Evolutionary conservation across 1,140 invertebrate species (phyloP).

Genomic region (Argopecten irradians): DNA sequence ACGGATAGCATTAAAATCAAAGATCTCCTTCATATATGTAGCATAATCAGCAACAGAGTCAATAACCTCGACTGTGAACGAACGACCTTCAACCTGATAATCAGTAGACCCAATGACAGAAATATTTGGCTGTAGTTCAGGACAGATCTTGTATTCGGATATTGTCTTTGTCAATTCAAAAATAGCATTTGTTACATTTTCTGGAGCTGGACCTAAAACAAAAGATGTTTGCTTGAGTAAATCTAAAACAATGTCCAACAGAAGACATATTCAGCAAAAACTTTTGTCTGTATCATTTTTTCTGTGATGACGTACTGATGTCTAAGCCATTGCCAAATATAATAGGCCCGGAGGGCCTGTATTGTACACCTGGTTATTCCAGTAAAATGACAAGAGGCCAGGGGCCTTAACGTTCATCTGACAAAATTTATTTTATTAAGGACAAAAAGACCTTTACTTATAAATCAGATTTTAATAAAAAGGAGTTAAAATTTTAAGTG

Average conservation of each 20-base stretch:
- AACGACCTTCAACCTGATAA: slow-evolving; percentile 81
- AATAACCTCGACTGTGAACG: slow-evolving; percentile 92
- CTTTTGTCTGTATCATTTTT: too few species aligned
- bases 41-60: slow-evolving; percentile 95
- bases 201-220: slow-evolving; percentile 87
- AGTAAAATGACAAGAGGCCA: too few species aligned
- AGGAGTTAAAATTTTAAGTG: too few species aligned
- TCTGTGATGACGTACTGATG: too few species aligned
- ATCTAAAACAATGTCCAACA: neutral
- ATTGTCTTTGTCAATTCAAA: slow-evolving; percentile 89
- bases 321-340: too few species aligned
- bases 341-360: too few species aligned
- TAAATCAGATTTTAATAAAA: too few species aligned
- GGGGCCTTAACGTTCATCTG: too few species aligned
- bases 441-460: too few species aligned
- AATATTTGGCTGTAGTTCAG: slow-evolving; percentile 87
- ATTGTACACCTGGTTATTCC: too few species aligned
- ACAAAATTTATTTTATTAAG: too few species aligned
- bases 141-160: slow-evolving; percentile 87
- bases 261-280: too few species aligned
- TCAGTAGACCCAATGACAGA: slow-evolving; percentile 82
- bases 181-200: slow-evolving; percentile 92
- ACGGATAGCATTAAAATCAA: slow-evolving; percentile 93
- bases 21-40: slow-evolving; percentile 96
- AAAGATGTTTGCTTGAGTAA: neutral